Conservation (phyloP, 2,888 invertebrate genomes). For the Sminthurinus aureus region DNA sequence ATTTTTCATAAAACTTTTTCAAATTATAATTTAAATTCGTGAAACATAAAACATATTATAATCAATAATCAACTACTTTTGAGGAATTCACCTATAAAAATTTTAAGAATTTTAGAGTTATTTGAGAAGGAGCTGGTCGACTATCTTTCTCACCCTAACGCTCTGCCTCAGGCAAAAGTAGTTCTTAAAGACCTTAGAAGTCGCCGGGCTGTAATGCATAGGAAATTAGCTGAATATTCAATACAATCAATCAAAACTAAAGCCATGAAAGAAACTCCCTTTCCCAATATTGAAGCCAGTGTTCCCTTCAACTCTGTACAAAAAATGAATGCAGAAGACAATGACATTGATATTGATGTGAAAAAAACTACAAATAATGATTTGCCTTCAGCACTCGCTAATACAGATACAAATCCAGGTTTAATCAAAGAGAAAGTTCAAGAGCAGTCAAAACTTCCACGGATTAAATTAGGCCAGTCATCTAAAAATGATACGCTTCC, state of each 20-base stretch:
- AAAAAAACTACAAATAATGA: neutral
- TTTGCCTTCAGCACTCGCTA: too few species aligned
- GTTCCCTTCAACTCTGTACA: too few species aligned
- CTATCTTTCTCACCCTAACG: slow-evolving; percentile 1
- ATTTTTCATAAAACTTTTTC: neutral
- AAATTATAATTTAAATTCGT: neutral
- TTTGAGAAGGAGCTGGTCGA: slow-evolving; percentile 21
- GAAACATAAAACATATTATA: neutral
- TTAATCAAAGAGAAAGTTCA: too few species aligned
- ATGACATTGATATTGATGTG: neutral
- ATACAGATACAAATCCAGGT: too few species aligned
- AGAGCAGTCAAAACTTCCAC: too few species aligned
- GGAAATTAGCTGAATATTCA: neutral
- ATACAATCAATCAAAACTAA: neutral
- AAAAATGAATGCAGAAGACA: too few species aligned
- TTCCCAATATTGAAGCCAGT: neutral
- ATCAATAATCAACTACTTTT: neutral
- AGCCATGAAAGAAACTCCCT: neutral
- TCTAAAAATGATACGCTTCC: too few species aligned
- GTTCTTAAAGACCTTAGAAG: slow-evolving; percentile 20
- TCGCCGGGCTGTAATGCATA: slow-evolving; percentile 12
- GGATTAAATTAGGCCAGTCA: too few species aligned
- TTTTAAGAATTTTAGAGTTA: neutral
- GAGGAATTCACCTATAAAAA: neutral
- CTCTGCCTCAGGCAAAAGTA: slow-evolving; percentile 20